Conservation (phyloP, 2,888 invertebrate species). For the Chymomyza fuscimana region DNA sequence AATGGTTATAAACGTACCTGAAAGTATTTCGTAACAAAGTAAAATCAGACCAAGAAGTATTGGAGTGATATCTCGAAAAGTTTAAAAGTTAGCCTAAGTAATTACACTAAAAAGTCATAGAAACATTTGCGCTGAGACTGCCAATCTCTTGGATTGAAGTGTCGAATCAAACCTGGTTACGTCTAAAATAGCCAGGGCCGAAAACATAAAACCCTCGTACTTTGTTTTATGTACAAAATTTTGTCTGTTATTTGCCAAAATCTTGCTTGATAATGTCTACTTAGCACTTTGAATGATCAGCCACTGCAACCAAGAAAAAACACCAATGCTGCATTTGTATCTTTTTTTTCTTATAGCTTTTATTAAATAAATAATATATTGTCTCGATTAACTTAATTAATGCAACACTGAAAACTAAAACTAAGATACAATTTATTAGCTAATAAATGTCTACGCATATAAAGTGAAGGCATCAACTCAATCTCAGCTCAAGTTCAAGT, state of each 20-base stretch:
- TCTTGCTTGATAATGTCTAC: not conserved
- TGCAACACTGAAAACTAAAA: not conserved
- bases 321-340: not conserved
- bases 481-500: conserved; percentile 62
- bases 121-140: too few relatives aligned
- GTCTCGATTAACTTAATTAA: not conserved
- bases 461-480: conserved; percentile 15
- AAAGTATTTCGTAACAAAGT: too few relatives aligned
- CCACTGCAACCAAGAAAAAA: not conserved
- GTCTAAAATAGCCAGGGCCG: too few relatives aligned
- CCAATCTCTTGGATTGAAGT: too few relatives aligned
- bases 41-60: too few relatives aligned
- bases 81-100: too few relatives aligned
- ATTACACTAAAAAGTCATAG: too few relatives aligned
- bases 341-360: not conserved
- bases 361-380: conserved; percentile 1
- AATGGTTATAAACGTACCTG: too few relatives aligned
- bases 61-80: too few relatives aligned
- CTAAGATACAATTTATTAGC: not conserved
- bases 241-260: not conserved
- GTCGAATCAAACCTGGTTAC: too few relatives aligned
- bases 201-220: too few relatives aligned
- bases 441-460: not conserved
- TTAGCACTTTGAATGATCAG: not conserved
- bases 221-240: too few relatives aligned